A percentile compares a stretch with the other conserved stretches of the same genome.
Conservation (phyloP, 1,140 invertebrate species). For the Anoplophora glabripennis region DNA sequence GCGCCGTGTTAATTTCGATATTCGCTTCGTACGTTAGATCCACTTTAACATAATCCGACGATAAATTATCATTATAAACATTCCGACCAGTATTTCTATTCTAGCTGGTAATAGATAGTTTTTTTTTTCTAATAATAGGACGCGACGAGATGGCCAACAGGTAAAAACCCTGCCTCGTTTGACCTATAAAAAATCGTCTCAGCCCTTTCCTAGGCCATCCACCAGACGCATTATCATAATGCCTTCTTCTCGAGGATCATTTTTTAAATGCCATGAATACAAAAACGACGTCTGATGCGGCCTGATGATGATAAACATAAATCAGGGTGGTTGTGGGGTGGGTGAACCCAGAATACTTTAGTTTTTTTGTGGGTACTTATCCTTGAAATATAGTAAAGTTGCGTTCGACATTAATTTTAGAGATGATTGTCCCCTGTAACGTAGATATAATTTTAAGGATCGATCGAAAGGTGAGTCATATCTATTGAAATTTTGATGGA, state of each 20-base stretch:
- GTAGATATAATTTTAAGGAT: too few species aligned
- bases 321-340: not conserved
- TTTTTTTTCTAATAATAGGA: not conserved
- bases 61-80: not conserved
- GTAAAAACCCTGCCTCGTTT: conserved; percentile 1
- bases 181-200: conserved; percentile 10
- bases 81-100: not conserved
- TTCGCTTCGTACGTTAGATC: too few species aligned
- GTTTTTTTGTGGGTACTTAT: not conserved
- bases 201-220: conserved; percentile 1
- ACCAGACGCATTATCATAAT: conserved; percentile 10
- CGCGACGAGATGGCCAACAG: not conserved
- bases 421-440: too few species aligned
- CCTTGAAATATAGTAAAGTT: too few species aligned
- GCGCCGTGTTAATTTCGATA: too few species aligned
- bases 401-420: too few species aligned
- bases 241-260: not conserved
- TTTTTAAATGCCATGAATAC: conserved; percentile 1
- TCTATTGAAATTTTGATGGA: too few species aligned
- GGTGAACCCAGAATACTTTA: not conserved
- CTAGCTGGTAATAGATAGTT: not conserved
- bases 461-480: too few species aligned
- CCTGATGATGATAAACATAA: conserved; percentile 1
- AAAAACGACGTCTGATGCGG: not conserved
- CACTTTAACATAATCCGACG: not conserved